Conservation (phyloP, 2,797 vertebrate genomes). For the Vireo griseus region DNA sequence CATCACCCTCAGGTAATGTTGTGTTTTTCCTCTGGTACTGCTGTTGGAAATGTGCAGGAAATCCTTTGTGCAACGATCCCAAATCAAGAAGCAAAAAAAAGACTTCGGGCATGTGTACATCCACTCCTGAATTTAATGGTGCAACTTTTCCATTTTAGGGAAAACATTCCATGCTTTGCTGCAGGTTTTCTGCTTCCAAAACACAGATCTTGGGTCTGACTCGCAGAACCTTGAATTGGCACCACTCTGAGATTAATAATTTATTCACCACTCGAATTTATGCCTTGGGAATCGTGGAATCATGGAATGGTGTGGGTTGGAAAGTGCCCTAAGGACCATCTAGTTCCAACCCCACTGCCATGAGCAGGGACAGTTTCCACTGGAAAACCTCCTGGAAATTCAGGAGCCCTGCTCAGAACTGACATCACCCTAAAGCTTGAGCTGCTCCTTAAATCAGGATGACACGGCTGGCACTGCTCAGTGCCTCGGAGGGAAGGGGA, state of each 20-base stretch:
- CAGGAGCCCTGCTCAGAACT: background rate
- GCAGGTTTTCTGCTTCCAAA: background rate
- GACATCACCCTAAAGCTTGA: background rate
- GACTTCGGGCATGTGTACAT: fast-evolving
- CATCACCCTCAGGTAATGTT: background rate
- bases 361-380: background rate
- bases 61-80: background rate
- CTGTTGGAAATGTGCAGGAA: background rate
- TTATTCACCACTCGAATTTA: fast-evolving
- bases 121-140: background rate
- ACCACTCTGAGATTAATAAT: background rate
- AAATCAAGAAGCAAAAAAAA: background rate
- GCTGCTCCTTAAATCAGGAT: background rate
- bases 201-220: background rate
- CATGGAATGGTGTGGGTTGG: background rate
- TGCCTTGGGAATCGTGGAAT: background rate
- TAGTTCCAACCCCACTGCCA: background rate
- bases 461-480: no score
- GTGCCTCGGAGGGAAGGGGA: fast-evolving
- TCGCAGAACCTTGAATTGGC: background rate
- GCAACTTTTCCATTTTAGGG: background rate
- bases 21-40: background rate
- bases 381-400: background rate
- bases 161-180: background rate
- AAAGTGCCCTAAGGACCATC: background rate